phyloP scores from a whole-genome alignment of 2,888 invertebrate species.

The Bembecia ichneumoniformis region DNA sequence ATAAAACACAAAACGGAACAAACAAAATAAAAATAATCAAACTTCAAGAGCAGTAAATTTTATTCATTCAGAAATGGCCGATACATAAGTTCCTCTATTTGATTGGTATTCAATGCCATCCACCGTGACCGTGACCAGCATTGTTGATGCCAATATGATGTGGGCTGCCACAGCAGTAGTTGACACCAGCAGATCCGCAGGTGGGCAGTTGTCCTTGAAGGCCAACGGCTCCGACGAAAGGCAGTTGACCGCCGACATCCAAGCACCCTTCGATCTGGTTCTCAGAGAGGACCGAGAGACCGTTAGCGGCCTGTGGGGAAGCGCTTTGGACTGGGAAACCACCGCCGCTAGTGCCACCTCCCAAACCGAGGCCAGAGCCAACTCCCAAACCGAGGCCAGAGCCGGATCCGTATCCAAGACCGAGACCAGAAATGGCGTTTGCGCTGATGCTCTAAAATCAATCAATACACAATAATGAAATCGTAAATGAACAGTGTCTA shows the following conservation, averaged over 20 bases:
- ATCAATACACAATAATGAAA: not conserved
- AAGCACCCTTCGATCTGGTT: conserved; percentile 27
- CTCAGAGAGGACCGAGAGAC: conserved; percentile 27
- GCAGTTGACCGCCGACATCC: conserved; percentile 27
- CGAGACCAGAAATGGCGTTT: not conserved
- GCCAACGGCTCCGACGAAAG: conserved; percentile 32
- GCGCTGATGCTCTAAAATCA: not conserved
- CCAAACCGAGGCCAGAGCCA: not conserved
- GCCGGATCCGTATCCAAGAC: not conserved
- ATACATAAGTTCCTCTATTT: not conserved
- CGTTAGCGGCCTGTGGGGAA: conserved; percentile 28
- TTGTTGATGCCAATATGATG: conserved; percentile 14
- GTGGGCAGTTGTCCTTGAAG: conserved; percentile 25
- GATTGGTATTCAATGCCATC: not conserved
- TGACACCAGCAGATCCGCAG: conserved; percentile 23
- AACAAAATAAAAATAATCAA: too few species aligned
- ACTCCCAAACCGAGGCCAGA: too few species aligned
- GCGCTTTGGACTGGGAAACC: conserved; percentile 23
- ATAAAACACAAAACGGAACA: too few species aligned
- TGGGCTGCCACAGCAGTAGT: conserved; percentile 24
- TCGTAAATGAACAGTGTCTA: too few species aligned
- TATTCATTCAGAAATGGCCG: too few species aligned
- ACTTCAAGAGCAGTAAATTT: too few species aligned
- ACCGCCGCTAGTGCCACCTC: conserved; percentile 23
- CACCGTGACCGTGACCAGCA: not conserved